These are phyloP conservation scores for Aplochiton taeniatus DNA, from an alignment of 2,797 vertebrate species.

Conservation along the genomic window DNA sequence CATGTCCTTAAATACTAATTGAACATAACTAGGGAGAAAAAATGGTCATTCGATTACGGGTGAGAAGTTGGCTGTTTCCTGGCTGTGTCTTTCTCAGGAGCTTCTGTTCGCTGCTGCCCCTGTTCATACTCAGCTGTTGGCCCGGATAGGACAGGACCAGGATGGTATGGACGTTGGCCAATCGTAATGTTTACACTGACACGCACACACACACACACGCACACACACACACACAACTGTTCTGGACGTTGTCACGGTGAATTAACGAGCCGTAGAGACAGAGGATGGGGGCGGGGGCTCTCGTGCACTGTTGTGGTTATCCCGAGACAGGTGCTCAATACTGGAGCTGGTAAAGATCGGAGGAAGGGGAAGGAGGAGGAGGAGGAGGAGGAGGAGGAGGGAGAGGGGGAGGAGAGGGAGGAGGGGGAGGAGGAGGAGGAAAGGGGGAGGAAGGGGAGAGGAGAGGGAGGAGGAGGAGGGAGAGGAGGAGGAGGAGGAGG, in stretches of 20 bases:
- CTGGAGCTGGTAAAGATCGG: slow-evolving; percentile 36
- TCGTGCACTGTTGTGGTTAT: slow-evolving; percentile 42
- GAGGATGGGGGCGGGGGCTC: background rate
- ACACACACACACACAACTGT: slow-evolving; percentile 47
- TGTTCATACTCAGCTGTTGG: slow-evolving; percentile 59
- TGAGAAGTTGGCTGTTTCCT: no score
- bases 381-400: slow-evolving; percentile 6
- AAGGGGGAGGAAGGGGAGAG: background rate
- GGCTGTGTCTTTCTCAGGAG: background rate
- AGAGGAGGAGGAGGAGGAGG: background rate
- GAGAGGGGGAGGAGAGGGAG: background rate
- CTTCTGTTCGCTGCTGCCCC: background rate
- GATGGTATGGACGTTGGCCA: slow-evolving; percentile 53
- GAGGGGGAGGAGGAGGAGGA: background rate
- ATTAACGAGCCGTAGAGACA: slow-evolving; percentile 46
- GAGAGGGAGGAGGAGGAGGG: background rate
- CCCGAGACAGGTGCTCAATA: slow-evolving; percentile 53
- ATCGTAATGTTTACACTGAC: slow-evolving; percentile 64
- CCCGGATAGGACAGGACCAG: slow-evolving; percentile 28
- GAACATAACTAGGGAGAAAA: no score
- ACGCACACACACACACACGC: slow-evolving; percentile 3
- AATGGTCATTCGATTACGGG: no score
- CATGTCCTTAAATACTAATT: no score
- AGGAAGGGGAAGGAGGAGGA: background rate
- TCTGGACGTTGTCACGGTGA: slow-evolving; percentile 45